Conservation (phyloP, 2,888 invertebrate genomes). For the Terebella lapidaria region DNA sequence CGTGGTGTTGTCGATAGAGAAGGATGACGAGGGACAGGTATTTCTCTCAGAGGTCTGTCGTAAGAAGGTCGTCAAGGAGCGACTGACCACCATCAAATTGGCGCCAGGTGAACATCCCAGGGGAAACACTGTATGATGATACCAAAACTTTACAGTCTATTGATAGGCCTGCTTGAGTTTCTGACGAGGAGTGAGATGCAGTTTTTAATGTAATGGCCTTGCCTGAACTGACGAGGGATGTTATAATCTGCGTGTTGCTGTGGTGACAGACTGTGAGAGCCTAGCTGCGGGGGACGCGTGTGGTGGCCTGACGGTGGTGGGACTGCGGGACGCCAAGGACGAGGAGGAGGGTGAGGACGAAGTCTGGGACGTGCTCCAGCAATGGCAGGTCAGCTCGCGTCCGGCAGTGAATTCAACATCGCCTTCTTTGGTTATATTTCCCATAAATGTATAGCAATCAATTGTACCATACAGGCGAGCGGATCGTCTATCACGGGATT, state of each 20-base stretch:
- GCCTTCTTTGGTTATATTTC: too few species aligned
- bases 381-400: too few species aligned
- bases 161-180: too few species aligned
- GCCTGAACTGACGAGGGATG: background rate
- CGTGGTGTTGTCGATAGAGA: background rate
- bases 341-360: background rate
- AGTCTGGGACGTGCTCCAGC: background rate
- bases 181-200: too few species aligned
- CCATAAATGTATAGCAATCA: too few species aligned
- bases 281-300: background rate
- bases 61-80: background rate
- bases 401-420: too few species aligned
- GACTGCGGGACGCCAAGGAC: background rate
- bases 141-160: too few species aligned
- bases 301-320: background rate
- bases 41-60: background rate
- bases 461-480: slow-evolving; percentile 29
- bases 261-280: background rate
- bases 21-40: slow-evolving; percentile 1
- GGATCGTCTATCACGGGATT: slow-evolving; percentile 27
- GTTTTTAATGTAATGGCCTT: too few species aligned
- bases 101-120: slow-evolving; percentile 1
- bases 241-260: background rate
- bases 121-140: too few species aligned
- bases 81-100: background rate